Percentiles rank a stretch among this genome's conserved stretches.
Evolutionary conservation across 2,888 invertebrate genomes (phyloP).

Genomic region (Drosophila falleni): DNA sequence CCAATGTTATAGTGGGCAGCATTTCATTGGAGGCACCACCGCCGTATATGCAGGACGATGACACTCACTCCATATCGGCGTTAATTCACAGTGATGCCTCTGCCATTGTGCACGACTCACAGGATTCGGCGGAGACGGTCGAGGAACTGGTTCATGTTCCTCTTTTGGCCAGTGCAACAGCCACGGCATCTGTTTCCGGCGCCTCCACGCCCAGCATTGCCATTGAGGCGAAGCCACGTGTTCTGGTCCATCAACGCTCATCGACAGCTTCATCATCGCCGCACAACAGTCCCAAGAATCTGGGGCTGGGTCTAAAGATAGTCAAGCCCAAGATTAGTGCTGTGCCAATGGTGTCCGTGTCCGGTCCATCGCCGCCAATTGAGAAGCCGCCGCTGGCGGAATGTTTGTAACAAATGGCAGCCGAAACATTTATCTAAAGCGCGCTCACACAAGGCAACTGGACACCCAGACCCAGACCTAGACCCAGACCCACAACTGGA

Average conservation of each 20-base stretch:
- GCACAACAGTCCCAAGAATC: conserved; percentile 80
- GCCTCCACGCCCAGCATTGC: conserved; percentile 58
- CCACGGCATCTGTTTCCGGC: conserved; percentile 56
- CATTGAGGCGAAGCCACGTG: conserved; percentile 70
- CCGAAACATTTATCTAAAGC: conserved; percentile 86
- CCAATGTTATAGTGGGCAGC: conserved; percentile 84
- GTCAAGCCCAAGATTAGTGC: conserved; percentile 79
- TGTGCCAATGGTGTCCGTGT: conserved; percentile 91
- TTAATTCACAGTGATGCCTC: conserved; percentile 64
- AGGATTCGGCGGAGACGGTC: conserved; percentile 80
- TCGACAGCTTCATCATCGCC: conserved; percentile 81
- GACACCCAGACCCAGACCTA: conserved; percentile 42
- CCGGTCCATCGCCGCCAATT: conserved; percentile 92
- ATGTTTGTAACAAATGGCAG: conserved; percentile 85
- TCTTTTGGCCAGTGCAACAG: conserved; percentile 62
- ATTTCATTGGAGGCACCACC: conserved; percentile 85
- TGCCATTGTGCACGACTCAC: conserved; percentile 69
- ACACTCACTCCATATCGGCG: conserved; percentile 62
- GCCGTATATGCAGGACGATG: conserved; percentile 82
- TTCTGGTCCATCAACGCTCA: conserved; percentile 83
- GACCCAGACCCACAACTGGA: conserved; percentile 8
- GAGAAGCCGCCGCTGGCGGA: conserved; percentile 86
- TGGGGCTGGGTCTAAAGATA: conserved; percentile 75
- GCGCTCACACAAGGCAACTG: conserved; percentile 70
- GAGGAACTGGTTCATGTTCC: conserved; percentile 81